phyloP scores from a whole-genome alignment of 2,113 vertebrate genomes.

The Amblyopsis rosae region DNA sequence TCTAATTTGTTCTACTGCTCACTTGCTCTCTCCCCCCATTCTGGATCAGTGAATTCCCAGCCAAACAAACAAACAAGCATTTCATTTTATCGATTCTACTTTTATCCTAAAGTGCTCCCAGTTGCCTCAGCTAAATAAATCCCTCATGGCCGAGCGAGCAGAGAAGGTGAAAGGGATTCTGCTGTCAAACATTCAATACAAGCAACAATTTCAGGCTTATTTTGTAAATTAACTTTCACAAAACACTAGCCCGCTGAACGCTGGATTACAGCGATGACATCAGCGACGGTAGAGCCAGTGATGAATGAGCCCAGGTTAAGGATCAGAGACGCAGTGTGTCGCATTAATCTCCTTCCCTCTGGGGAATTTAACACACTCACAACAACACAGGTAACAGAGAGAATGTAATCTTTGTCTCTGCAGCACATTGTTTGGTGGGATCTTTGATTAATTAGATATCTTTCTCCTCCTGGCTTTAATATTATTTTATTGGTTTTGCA shows the following conservation, averaged over 20 bases:
- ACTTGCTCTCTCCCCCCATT: neutral
- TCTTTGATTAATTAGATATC: conserved; percentile 22
- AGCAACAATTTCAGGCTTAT: conserved; percentile 12
- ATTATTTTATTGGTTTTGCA: neutral
- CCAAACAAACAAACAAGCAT: conserved; percentile 12
- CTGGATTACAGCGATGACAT: conserved; percentile 24
- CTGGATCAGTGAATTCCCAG: conserved; percentile 11
- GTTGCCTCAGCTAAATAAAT: conserved; percentile 31
- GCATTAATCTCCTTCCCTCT: conserved; percentile 60
- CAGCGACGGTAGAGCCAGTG: conserved; percentile 28
- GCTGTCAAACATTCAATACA: too few relatives aligned
- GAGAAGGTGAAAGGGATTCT: neutral
- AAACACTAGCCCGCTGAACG: conserved; percentile 19
- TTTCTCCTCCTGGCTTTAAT: neutral
- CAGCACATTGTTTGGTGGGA: conserved; percentile 21
- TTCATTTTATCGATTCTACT: conserved; percentile 19
- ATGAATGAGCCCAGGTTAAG: conserved; percentile 42
- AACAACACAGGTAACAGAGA: conserved; percentile 53
- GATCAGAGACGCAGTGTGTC: conserved; percentile 59
- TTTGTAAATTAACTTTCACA: conserved; percentile 15
- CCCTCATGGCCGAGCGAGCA: conserved; percentile 23
- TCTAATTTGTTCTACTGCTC: neutral
- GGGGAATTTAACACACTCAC: conserved; percentile 52
- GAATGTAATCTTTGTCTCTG: conserved; percentile 43
- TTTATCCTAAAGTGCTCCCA: conserved; percentile 35